These are phyloP conservation scores for Macrostomum lignano DNA, from an alignment of 1,140 invertebrate species.

Conservation along the genomic window DNA sequence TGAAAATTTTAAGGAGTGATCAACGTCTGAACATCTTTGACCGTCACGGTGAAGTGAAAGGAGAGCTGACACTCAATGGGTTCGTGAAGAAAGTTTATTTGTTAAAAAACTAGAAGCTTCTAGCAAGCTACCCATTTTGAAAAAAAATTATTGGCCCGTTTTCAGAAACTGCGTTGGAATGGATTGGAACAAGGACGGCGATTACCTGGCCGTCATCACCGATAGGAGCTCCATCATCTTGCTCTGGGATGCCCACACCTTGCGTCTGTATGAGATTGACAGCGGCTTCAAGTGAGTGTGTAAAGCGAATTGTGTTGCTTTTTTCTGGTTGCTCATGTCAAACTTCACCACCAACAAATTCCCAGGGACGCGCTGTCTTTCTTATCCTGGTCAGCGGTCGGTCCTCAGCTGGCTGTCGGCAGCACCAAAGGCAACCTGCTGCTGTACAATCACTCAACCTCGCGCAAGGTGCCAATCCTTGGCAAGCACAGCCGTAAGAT, in stretches of 20 bases:
- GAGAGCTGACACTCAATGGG: no score
- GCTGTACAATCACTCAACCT: conserved; percentile 57
- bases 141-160: no score
- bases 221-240: conserved; percentile 45
- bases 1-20: no score
- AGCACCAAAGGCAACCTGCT: conserved; percentile 70
- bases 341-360: neutral
- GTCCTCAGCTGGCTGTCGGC: conserved; percentile 49
- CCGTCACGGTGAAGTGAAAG: no score
- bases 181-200: conserved; percentile 78
- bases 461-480: conserved; percentile 55
- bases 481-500: conserved; percentile 83
- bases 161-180: conserved; percentile 51
- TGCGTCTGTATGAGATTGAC: conserved; percentile 45
- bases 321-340: neutral
- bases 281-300: conserved; percentile 34
- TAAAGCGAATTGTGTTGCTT: no score
- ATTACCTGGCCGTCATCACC: conserved; percentile 57
- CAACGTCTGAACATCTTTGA: no score
- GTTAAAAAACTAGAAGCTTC: no score
- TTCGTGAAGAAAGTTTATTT: no score
- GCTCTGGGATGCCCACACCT: conserved; percentile 62
- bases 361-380: neutral
- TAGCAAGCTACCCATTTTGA: no score
- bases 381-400: neutral